Percentiles rank a stretch among this genome's conserved stretches.
phyloP scores from a whole-genome alignment of 2,888 invertebrate species.

The Sarcophaga subvicina region DNA sequence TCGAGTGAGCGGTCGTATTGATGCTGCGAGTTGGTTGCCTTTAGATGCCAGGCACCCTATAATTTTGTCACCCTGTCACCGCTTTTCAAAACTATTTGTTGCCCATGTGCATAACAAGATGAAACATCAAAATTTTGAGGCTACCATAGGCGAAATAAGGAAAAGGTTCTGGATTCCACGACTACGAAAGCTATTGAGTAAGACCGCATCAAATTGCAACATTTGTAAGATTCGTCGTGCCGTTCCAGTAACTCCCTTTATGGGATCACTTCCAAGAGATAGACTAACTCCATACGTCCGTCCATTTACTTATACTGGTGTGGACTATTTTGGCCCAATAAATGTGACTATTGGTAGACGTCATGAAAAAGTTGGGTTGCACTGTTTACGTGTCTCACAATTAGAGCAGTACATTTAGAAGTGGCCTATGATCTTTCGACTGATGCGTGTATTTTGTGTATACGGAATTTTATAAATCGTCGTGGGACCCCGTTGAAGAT shows the following conservation, averaged over 20 bases:
- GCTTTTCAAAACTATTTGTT: not conserved
- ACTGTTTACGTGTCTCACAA: slow-evolving; percentile 5
- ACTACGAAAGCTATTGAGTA: slow-evolving; percentile 10
- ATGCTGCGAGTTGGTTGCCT: slow-evolving; percentile 42
- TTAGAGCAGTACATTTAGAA: slow-evolving; percentile 21
- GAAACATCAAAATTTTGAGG: slow-evolving; percentile 48
- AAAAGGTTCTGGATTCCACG: slow-evolving; percentile 59
- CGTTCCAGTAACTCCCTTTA: slow-evolving; percentile 58
- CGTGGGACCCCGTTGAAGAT: slow-evolving; percentile 20
- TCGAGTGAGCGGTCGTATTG: slow-evolving; percentile 29
- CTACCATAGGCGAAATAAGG: slow-evolving; percentile 44
- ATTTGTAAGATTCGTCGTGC: slow-evolving; percentile 41
- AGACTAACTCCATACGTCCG: slow-evolving; percentile 65
- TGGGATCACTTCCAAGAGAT: slow-evolving; percentile 61
- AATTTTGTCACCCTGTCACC: not conserved
- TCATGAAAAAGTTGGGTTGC: slow-evolving; percentile 67
- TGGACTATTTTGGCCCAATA: slow-evolving; percentile 69
- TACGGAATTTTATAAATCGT: slow-evolving; percentile 30
- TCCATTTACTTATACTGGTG: slow-evolving; percentile 68
- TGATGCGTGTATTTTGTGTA: slow-evolving; percentile 22
- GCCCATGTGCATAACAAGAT: slow-evolving; percentile 15
- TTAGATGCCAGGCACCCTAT: slow-evolving; percentile 4
- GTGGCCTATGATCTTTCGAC: slow-evolving; percentile 20
- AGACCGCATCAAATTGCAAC: slow-evolving; percentile 22
- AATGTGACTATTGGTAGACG: slow-evolving; percentile 68